These are phyloP conservation scores for Arothron firmamentum DNA, from an alignment of 2,113 vertebrate species.

Conservation along the genomic window DNA sequence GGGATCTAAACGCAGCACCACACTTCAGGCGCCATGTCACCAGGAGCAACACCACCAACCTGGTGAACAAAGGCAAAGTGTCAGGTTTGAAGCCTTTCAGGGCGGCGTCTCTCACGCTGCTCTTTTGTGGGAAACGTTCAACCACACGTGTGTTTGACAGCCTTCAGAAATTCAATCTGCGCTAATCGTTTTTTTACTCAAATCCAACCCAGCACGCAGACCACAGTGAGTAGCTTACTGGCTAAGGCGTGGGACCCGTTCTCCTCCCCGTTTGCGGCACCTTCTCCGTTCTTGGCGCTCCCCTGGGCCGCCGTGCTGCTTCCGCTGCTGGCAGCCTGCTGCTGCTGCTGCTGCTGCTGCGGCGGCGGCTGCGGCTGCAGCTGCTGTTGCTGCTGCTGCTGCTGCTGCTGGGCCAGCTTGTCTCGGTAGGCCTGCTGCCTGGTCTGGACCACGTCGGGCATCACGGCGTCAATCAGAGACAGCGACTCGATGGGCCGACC, in stretches of 20 bases:
- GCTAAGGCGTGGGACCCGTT: slow-evolving; percentile 93
- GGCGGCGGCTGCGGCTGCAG: slow-evolving; percentile 73
- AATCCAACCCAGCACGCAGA: no score
- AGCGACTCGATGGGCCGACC: slow-evolving; percentile 97
- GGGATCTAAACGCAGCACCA: no score
- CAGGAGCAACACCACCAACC: no score
- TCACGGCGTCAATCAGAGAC: slow-evolving; percentile 97
- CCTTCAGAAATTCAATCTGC: no score
- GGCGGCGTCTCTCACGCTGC: no score
- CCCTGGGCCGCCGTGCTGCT: slow-evolving; percentile 83
- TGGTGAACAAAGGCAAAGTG: no score
- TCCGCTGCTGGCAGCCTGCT: slow-evolving; percentile 66
- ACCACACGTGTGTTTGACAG: no score
- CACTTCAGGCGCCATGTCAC: no score
- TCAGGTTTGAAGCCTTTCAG: no score
- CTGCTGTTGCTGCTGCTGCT: slow-evolving; percentile 83
- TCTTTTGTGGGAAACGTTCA: no score
- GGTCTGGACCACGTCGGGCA: slow-evolving; percentile 98
- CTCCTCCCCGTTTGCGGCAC: slow-evolving; percentile 93
- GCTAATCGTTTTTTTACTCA: no score
- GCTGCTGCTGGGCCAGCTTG: slow-evolving; percentile 91
- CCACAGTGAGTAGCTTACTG: slow-evolving; percentile 79
- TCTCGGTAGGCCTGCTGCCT: slow-evolving; percentile 97
- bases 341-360: slow-evolving; percentile 69
- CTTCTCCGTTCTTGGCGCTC: slow-evolving; percentile 92